phyloP scores from a whole-genome alignment of 2,888 invertebrate genomes.

The Myathropa florea region DNA sequence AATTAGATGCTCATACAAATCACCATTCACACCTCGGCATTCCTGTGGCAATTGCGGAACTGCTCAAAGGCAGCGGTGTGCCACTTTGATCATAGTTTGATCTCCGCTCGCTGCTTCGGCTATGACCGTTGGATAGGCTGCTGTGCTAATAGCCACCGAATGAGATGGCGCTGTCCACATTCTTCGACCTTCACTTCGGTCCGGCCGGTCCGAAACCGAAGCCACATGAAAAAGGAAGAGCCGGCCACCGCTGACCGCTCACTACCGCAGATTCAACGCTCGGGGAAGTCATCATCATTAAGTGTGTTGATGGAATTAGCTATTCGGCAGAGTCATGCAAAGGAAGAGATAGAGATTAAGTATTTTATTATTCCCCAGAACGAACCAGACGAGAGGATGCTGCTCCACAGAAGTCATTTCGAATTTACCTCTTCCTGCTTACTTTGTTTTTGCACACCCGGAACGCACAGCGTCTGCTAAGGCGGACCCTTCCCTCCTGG shows the following conservation, averaged over 20 bases:
- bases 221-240: conserved; percentile 26
- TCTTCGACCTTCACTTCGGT: conserved; percentile 57
- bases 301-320: conserved; percentile 70
- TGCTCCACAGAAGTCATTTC: conserved; percentile 66
- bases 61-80: conserved; percentile 55
- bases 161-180: conserved; percentile 71
- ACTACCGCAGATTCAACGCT: conserved; percentile 28
- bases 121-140: conserved; percentile 55
- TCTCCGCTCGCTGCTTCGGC: conserved; percentile 44
- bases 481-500: background rate
- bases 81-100: conserved; percentile 66
- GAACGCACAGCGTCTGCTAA: background rate
- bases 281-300: conserved; percentile 70
- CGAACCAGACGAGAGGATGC: conserved; percentile 31
- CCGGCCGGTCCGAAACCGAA: conserved; percentile 38
- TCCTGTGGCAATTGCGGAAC: conserved; percentile 64
- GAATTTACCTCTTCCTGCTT: conserved; percentile 14
- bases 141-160: conserved; percentile 64
- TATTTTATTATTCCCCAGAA: conserved; percentile 63
- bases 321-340: conserved; percentile 67
- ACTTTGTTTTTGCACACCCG: conserved; percentile 38
- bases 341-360: conserved; percentile 61
- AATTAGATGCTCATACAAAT: conserved; percentile 69
- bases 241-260: background rate
- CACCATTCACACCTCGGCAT: conserved; percentile 68